phyloP scores from a whole-genome alignment of 37 sponge, comb jelly and placozoan genomes.

The Chondrosia reniformis region DNA sequence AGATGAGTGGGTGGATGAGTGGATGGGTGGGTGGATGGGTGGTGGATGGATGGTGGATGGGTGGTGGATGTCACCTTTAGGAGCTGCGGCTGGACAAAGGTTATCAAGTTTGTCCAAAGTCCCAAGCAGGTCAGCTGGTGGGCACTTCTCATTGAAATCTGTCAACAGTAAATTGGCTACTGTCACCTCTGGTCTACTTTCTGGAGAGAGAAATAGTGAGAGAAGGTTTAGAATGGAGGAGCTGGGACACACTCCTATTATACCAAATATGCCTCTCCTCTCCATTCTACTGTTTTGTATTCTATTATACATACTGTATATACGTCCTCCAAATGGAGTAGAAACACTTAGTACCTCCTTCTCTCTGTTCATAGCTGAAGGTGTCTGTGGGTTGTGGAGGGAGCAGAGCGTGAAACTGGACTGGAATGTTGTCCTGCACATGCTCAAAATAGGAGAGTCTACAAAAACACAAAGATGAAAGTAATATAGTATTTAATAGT shows the following conservation, averaged over 20 bases:
- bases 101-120: background rate
- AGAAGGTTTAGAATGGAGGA: background rate
- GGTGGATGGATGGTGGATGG: too few species aligned
- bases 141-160: background rate
- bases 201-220: background rate
- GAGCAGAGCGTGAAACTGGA: constrained; percentile 35
- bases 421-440: constrained; percentile 58
- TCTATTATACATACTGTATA: too few species aligned
- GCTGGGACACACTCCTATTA: background rate
- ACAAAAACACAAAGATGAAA: background rate
- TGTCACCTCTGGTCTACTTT: background rate
- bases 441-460: constrained; percentile 70
- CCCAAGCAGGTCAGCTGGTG: background rate
- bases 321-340: too few species aligned
- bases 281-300: background rate
- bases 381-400: constrained; percentile 50
- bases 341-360: constrained; percentile 23
- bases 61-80: too few species aligned
- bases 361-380: constrained; percentile 53
- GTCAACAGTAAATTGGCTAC: background rate
- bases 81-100: too few species aligned
- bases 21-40: too few species aligned
- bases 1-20: too few species aligned
- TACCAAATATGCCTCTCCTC: background rate
- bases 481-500: too few species aligned